These are phyloP conservation scores for Cryptotermes secundus DNA, from an alignment of 1,140 invertebrate genomes.

Conservation along the genomic window DNA sequence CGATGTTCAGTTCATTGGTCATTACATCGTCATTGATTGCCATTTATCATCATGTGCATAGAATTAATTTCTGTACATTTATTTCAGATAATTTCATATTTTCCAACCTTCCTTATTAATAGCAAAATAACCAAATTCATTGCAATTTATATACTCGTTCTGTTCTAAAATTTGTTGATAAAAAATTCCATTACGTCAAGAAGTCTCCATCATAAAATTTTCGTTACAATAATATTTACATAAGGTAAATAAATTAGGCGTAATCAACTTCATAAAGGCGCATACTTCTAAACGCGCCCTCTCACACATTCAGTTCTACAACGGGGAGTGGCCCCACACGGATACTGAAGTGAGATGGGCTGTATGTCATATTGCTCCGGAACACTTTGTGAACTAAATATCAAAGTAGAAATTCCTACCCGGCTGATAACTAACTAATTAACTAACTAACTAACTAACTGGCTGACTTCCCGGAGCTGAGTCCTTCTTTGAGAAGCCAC, in stretches of 20 bases:
- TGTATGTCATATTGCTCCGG: background rate
- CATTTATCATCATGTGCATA: no score
- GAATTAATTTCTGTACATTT: no score
- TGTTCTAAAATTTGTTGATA: background rate
- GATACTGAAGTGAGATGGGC: background rate
- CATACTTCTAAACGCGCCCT: background rate
- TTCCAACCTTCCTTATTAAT: no score
- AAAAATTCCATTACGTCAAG: no score
- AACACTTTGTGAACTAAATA: background rate
- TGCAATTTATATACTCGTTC: background rate
- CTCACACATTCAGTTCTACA: background rate
- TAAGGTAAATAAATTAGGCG: background rate
- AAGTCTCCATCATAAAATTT: no score
- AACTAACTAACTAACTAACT: no score
- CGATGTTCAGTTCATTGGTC: no score
- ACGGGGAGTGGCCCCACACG: background rate
- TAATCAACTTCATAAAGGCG: background rate
- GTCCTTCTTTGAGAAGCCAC: no score
- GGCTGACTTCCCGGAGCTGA: no score
- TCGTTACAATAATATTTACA: background rate
- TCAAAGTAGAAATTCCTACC: background rate
- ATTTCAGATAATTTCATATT: no score
- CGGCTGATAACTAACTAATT: background rate
- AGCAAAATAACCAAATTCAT: no score
- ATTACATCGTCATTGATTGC: no score